Conservation (phyloP, 2,888 invertebrate species). For the Drosophila tanythrix region DNA sequence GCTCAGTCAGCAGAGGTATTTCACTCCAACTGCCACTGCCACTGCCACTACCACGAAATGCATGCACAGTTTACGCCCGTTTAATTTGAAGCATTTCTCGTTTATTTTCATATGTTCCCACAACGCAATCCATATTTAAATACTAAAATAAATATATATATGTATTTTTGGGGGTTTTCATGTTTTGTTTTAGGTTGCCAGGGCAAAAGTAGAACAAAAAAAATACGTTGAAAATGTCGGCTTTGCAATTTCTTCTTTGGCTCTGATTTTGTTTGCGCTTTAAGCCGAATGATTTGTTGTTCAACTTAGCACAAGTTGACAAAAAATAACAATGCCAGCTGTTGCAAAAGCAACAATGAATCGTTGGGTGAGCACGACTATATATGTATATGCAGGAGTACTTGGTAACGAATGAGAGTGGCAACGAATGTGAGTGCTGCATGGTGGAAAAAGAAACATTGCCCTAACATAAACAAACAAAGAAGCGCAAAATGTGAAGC, state of each 20-base stretch:
- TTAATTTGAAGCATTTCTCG: constrained; percentile 52
- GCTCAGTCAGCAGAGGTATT: background rate
- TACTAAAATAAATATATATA: constrained; percentile 7
- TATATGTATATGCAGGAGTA: constrained; percentile 3
- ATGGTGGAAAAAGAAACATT: constrained; percentile 50
- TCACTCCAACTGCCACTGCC: too few relatives aligned
- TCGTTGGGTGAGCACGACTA: background rate
- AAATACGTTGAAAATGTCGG: constrained; percentile 51
- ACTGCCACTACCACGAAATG: constrained; percentile 16
- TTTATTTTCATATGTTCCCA: constrained; percentile 38
- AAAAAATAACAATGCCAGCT: constrained; percentile 75
- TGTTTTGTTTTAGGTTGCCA: constrained; percentile 6
- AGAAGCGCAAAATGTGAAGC: constrained; percentile 49
- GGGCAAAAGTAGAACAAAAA: constrained; percentile 3
- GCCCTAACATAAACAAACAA: constrained; percentile 64
- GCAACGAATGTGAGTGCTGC: constrained; percentile 3
- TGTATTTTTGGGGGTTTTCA: constrained; percentile 6
- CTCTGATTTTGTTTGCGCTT: constrained; percentile 75
- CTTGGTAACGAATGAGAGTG: constrained; percentile 5
- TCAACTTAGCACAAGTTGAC: constrained; percentile 78
- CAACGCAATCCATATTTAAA: constrained; percentile 33
- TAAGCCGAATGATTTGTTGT: constrained; percentile 78
- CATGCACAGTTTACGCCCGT: constrained; percentile 60
- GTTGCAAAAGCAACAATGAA: constrained; percentile 75
- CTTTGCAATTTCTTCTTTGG: constrained; percentile 56